phyloP scores from a whole-genome alignment of 2,113 vertebrate genomes.

The Sylvicapra grimmia region DNA sequence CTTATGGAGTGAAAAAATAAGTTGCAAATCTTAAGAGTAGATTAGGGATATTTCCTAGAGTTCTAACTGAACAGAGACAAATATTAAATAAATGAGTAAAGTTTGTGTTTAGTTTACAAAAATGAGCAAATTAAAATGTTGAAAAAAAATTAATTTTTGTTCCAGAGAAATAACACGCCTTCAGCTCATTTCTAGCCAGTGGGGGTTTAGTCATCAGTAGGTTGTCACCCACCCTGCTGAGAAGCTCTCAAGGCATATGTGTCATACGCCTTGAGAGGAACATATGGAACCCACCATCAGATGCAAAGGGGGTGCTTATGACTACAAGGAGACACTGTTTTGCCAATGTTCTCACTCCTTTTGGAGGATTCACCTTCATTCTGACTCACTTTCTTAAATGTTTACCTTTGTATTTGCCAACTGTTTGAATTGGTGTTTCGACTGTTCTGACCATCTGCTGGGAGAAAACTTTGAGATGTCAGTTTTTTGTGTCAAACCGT shows the following conservation, averaged over 20 bases:
- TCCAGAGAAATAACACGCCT: not conserved
- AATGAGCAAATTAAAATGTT: slow-evolving; percentile 1
- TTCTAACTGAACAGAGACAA: slow-evolving; percentile 14
- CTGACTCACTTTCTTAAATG: slow-evolving; percentile 46
- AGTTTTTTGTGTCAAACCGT: not conserved
- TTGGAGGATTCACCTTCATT: slow-evolving; percentile 49
- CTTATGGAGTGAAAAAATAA: not conserved
- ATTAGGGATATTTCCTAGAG: not conserved
- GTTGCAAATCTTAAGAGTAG: not conserved
- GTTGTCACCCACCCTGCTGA: slow-evolving; percentile 38
- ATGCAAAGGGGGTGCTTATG: not conserved
- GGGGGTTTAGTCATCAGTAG: not conserved
- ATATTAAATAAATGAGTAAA: not conserved
- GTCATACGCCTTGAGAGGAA: not conserved
- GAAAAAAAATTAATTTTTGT: not conserved
- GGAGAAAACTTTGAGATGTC: not conserved
- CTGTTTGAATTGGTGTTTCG: slow-evolving; percentile 46
- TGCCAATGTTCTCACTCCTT: not conserved
- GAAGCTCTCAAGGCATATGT: not conserved
- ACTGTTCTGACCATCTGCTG: slow-evolving; percentile 53
- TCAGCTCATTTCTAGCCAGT: slow-evolving; percentile 1
- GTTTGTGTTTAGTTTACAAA: not conserved
- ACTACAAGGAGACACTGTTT: not conserved
- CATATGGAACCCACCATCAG: not conserved
- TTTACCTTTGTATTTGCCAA: slow-evolving; percentile 63